Base-by-base conservation (phyloP, 2,888 invertebrate species). In the Serripes groenlandicus region DNA sequence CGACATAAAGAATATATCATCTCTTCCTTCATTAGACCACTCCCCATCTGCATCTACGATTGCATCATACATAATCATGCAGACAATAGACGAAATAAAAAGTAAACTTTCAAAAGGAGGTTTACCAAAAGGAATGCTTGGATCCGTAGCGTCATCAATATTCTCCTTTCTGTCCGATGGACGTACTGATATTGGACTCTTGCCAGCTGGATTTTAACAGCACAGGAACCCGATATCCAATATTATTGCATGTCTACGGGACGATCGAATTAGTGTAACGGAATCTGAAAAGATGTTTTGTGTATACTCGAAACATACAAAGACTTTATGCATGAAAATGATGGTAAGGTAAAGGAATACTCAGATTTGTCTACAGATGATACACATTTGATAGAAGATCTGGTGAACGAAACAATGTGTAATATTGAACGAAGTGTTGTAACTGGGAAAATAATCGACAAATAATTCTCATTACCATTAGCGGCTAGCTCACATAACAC, bases 271-370 rank as follows among this genome's bases (percentile, higher is more conserved):
- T 1, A 42, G 60, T 15, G 66, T 75, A 42, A 49, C 60, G 1
- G 88, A 88, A 35, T 83, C 86, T 4, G 83, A 88, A 49, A 66
- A 75, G 58, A 82, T 90, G n/a, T 90, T 90, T 58, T 81, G 81
- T 56, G 42, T 82, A 86, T 90, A 56, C 68, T 90, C 30, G 82
- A 89, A 69, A 79, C 81, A 26, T 89, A 88, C 78, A 77, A 72
- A 66, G 69, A 73, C 18, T 75, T 72, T 52, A 71, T 82, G 23
- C 68, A 35, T 9, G 35, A 42, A n/a, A 58, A 58, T 15, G 69
- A 49, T 21, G 73, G 66, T 21, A 32, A 9, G 4, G 35, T 52
- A 18, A 49, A 49, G 34, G 54, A 58, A 11, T 30, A 49, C 18
- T 9, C 28, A 4, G 77, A 82, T 3, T 49, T 77, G 15, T 54